A percentile compares a stretch with the other conserved stretches of the same genome.
phyloP scores from a whole-genome alignment of 2,888 invertebrate genomes.

The Heteromyza rotundicornis region DNA sequence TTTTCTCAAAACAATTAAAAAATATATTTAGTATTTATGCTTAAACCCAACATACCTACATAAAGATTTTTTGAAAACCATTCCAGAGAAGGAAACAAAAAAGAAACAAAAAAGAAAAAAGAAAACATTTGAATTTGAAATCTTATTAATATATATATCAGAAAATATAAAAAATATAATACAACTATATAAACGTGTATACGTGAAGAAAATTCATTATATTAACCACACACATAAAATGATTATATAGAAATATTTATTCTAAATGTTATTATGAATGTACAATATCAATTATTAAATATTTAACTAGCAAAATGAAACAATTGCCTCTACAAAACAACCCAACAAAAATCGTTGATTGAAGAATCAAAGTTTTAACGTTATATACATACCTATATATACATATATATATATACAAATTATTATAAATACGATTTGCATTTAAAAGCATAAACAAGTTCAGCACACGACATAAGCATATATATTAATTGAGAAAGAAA shows the following conservation, averaged over 20 bases:
- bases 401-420: constrained; percentile 23
- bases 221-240: not conserved
- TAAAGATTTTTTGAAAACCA: constrained; percentile 51
- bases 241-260: not conserved
- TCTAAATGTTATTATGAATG: too few relatives aligned
- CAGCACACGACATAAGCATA: too few relatives aligned
- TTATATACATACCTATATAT: constrained; percentile 15
- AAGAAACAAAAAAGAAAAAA: constrained; percentile 25
- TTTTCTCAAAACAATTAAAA: not conserved
- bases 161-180: not conserved
- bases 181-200: constrained; percentile 6
- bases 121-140: not conserved
- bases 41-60: constrained; percentile 44
- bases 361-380: not conserved
- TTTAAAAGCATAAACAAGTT: constrained; percentile 28
- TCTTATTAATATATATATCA: not conserved
- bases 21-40: constrained; percentile 29
- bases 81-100: too few relatives aligned
- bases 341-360: not conserved
- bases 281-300: not conserved
- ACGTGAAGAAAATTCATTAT: constrained; percentile 11
- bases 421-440: constrained; percentile 14
- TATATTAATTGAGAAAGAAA: too few relatives aligned
- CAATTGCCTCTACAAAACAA: constrained; percentile 25
- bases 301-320: constrained; percentile 27